Percentiles rank a stretch among this genome's conserved stretches.
These are phyloP conservation scores for Brachionus rotundiformis DNA, from an alignment of 1,140 invertebrate species.

Conservation along the genomic window DNA sequence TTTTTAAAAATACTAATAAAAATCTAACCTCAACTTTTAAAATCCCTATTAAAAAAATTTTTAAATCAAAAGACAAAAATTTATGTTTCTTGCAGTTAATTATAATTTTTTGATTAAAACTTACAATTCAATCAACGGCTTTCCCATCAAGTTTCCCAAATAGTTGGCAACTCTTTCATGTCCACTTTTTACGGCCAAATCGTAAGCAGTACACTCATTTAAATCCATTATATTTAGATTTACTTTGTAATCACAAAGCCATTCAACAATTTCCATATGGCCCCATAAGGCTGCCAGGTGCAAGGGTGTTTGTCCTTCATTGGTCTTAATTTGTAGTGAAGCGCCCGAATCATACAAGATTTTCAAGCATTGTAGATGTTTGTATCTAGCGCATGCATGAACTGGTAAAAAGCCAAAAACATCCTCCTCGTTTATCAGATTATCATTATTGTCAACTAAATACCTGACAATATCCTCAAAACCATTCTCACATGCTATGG, in stretches of 20 bases:
- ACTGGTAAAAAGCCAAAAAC: slow-evolving; percentile 38
- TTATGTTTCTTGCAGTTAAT: no score
- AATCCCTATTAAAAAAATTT: no score
- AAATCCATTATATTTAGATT: slow-evolving; percentile 30
- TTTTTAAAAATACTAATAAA: no score
- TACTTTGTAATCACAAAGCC: slow-evolving; percentile 23
- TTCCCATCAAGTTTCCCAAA: slow-evolving; percentile 25
- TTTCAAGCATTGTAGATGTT: slow-evolving; percentile 38
- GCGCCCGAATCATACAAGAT: slow-evolving; percentile 17
- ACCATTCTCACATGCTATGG: slow-evolving; percentile 27
- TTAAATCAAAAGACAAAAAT: no score
- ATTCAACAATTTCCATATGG: slow-evolving; percentile 27
- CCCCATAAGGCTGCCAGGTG: slow-evolving; percentile 34
- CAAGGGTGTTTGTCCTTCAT: slow-evolving; percentile 34
- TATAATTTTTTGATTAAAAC: no score
- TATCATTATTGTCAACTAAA: slow-evolving; percentile 13
- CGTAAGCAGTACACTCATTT: slow-evolving; percentile 23
- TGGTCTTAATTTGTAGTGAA: slow-evolving; percentile 22
- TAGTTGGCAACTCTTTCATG: slow-evolving; percentile 22
- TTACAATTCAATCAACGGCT: slow-evolving; percentile 30
- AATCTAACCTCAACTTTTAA: no score
- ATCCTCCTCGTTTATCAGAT: not conserved
- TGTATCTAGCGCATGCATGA: slow-evolving; percentile 25
- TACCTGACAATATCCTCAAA: slow-evolving; percentile 28
- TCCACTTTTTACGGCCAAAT: slow-evolving; percentile 21